Conservation (phyloP, 2,113 vertebrate species). For the Corythornis madagascariensis region DNA sequence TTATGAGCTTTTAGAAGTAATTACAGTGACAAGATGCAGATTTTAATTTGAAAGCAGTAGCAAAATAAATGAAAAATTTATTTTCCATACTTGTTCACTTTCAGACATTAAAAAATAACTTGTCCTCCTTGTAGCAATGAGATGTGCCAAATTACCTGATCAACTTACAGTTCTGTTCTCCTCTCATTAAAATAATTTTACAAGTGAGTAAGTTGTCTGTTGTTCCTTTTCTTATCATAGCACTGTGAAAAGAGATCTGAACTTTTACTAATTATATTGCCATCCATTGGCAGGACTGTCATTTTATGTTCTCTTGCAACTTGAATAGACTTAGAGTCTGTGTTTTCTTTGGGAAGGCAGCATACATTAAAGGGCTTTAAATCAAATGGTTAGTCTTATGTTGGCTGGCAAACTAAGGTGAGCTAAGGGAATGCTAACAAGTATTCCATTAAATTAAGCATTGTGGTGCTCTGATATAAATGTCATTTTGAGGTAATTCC, state of each 20-base stretch:
- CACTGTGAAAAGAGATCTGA: neutral
- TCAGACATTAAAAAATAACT: neutral
- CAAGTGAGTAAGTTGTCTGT: neutral
- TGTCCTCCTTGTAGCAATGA: neutral
- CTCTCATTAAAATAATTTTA: neutral
- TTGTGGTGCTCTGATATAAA: neutral
- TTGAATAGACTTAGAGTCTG: neutral
- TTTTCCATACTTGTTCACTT: constrained; percentile 24
- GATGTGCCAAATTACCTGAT: neutral
- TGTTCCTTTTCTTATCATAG: neutral
- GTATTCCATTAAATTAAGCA: constrained; percentile 3
- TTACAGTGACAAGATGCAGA: neutral
- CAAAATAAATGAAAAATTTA: constrained; percentile 46
- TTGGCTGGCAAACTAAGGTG: neutral
- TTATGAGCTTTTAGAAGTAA: constrained; percentile 51
- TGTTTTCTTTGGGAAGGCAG: neutral
- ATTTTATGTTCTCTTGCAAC: constrained; percentile 12
- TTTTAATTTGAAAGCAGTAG: neutral
- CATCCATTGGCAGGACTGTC: neutral
- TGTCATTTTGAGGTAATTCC: neutral
- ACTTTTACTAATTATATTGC: neutral
- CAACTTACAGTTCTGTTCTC: neutral
- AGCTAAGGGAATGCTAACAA: neutral
- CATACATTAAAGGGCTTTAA: neutral
- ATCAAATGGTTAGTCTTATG: neutral